Base-by-base conservation (phyloP, 2,888 invertebrate species). In the Isoperla grammatica region DNA sequence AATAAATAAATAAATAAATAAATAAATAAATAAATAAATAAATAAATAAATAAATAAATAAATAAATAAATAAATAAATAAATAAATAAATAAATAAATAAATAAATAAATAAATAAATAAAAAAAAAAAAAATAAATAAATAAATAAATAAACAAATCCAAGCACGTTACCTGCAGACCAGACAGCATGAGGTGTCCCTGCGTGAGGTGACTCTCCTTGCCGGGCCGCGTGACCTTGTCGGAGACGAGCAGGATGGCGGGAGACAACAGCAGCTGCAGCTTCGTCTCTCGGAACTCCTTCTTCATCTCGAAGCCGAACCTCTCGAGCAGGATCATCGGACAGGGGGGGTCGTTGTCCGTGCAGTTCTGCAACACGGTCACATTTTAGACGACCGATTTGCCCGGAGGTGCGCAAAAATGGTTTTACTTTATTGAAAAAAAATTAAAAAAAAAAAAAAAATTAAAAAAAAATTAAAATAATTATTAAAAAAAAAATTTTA, bases 231-330 rank as follows among this genome's bases (percentile, higher is more conserved):
- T 82, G 8, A 87, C 76, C 66, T 84, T 85, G 70, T 92, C 92
- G 0, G 86, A 82, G 1, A 89, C 83, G 6, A 92, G 79, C 65
- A 96, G 77, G 68, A 94, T 88, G 1, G 93, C 87, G 0, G 97
- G 97, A 66, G 95, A 95, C 0, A 93, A 77, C 4, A 93, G 73
- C 0, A 98, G 79, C 72, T 99, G 98, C 6, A 99, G 78, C 69
- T 90, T 87, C 0, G 95, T 97, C 74, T 97, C 96, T 62, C 84
- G 83, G 73, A 89, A 97, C 17, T 86, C 83, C 73, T 98, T 99
- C 72, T 93, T 91, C 91, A 99, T 90, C 80, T 99, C 99, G 74
- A 99, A 96, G 1, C 94, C 95, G 65, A 99, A 85, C 64, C 95
- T 81, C 75, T 97, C 96, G 46, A 94, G 83, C 17, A 92, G 74